A percentile compares a stretch with the other conserved stretches of the same genome.
Evolutionary conservation across 2,888 invertebrate genomes (phyloP).

Genomic region (Sepioteuthis lessoniana): DNA sequence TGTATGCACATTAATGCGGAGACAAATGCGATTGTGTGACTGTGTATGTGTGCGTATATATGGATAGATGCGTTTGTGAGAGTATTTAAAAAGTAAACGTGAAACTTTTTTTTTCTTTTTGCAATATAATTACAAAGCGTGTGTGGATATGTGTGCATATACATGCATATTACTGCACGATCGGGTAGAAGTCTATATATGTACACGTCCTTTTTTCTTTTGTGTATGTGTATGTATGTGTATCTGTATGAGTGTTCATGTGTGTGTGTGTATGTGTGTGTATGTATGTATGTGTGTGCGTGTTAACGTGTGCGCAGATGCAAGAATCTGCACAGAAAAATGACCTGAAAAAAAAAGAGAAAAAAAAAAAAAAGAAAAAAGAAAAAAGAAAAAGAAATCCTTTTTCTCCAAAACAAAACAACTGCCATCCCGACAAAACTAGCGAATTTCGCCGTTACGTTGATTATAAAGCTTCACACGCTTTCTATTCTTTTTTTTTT

Average conservation of each 20-base stretch:
- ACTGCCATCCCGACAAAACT: background rate
- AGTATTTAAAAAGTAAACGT: too few relatives aligned
- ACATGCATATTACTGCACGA: background rate
- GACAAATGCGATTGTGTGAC: too few relatives aligned
- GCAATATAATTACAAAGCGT: background rate
- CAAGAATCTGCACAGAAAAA: background rate
- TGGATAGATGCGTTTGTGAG: too few relatives aligned
- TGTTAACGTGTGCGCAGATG: background rate
- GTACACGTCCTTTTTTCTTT: too few relatives aligned
- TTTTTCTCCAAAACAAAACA: background rate
- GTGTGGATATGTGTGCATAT: background rate
- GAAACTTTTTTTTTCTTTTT: too few relatives aligned
- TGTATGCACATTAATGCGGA: too few relatives aligned
- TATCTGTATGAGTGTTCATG: too few relatives aligned
- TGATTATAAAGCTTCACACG: slow-evolving; percentile 9
- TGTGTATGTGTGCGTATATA: too few relatives aligned
- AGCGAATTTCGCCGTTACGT: background rate
- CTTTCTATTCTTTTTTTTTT: background rate
- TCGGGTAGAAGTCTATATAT: too few relatives aligned
- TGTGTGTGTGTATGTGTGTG: background rate
- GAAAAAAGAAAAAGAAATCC: background rate
- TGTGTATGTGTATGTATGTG: too few relatives aligned
- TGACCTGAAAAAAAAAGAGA: background rate
- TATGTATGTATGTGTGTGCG: background rate
- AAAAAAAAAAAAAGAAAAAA: too few relatives aligned